Conservation (phyloP, 2,888 invertebrate genomes). For the Blastobasis lacticolella region DNA sequence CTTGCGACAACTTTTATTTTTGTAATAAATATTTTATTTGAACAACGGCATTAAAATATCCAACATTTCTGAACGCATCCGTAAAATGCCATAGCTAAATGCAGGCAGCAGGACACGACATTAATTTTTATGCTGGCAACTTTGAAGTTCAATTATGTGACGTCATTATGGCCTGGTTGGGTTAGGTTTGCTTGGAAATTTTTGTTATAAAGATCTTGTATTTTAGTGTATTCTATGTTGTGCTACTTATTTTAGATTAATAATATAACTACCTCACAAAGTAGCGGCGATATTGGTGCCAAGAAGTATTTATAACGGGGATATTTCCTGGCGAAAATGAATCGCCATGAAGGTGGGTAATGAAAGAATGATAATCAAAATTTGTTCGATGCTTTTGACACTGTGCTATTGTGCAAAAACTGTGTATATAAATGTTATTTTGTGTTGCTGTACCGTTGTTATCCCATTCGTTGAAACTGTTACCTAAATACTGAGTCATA, state of each 20-base stretch:
- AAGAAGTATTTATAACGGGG: conserved; percentile 60
- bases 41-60: too few relatives aligned
- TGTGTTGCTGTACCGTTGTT: not conserved
- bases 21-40: too few relatives aligned
- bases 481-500: not conserved
- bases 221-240: conserved; percentile 76
- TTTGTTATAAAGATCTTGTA: conserved; percentile 77
- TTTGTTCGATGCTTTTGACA: conserved; percentile 71
- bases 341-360: conserved; percentile 94
- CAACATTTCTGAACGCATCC: too few relatives aligned
- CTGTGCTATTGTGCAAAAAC: conserved; percentile 43
- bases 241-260: conserved; percentile 71
- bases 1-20: too few relatives aligned
- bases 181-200: conserved; percentile 81
- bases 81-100: too few relatives aligned
- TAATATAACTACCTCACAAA: conserved; percentile 68
- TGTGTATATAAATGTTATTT: not conserved
- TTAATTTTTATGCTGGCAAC: too few relatives aligned
- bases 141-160: conserved; percentile 51
- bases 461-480: not conserved
- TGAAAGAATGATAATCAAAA: conserved; percentile 65
- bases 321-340: conserved; percentile 81
- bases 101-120: too few relatives aligned
- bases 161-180: conserved; percentile 81
- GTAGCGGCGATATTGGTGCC: conserved; percentile 66